Conservation (phyloP, 2,888 invertebrate genomes). For the Thalpophila matura region DNA sequence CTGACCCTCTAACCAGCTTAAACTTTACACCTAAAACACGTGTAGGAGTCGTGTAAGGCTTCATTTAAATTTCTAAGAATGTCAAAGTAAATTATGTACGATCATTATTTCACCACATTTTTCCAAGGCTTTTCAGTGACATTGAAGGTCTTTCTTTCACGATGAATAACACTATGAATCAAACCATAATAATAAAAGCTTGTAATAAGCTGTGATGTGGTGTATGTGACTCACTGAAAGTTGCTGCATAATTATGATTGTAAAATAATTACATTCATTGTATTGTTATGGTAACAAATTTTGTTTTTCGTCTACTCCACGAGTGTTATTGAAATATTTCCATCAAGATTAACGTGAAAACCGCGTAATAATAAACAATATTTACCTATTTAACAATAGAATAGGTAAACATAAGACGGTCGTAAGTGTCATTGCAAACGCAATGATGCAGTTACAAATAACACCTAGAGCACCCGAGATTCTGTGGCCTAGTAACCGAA, state of each 20-base stretch:
- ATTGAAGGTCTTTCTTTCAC: constrained; percentile 28
- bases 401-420: constrained; percentile 3
- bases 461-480: not conserved
- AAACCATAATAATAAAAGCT: constrained; percentile 6
- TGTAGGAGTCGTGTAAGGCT: constrained; percentile 33
- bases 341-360: constrained; percentile 10
- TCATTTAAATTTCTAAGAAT: constrained; percentile 42
- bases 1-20: constrained; percentile 20
- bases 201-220: constrained; percentile 2
- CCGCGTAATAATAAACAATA: constrained; percentile 30
- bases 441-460: constrained; percentile 13
- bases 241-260: constrained; percentile 31
- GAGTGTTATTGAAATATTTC: constrained; percentile 22
- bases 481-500: not conserved
- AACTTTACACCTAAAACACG: constrained; percentile 11
- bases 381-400: constrained; percentile 26
- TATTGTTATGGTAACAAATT: constrained; percentile 17
- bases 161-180: constrained; percentile 17
- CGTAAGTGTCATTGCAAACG: constrained; percentile 10
- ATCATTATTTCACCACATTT: constrained; percentile 27
- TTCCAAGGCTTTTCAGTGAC: constrained; percentile 34
- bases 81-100: constrained; percentile 7
- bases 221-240: constrained; percentile 25
- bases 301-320: constrained; percentile 19
- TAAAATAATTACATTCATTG: constrained; percentile 18